A percentile compares a stretch with the other conserved stretches of the same genome.
Conservation (phyloP, 2,113 vertebrate species). For the Cyprinus carpio region DNA sequence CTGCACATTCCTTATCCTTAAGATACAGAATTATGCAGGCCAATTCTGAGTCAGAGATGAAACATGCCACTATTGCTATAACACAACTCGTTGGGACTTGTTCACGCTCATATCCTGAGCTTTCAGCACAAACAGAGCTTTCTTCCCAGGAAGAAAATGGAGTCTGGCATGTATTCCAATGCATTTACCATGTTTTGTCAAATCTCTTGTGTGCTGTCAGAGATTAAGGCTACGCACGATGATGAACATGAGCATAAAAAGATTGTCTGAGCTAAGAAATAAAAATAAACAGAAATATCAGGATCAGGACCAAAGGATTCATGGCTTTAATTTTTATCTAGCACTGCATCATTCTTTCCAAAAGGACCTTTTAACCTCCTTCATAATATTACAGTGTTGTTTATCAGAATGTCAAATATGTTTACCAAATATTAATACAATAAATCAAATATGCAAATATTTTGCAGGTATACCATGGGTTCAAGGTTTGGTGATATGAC, state of each 20-base stretch:
- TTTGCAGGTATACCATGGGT: background rate
- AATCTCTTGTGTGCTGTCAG: conserved; percentile 21
- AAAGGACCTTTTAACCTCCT: background rate
- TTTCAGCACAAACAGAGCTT: conserved; percentile 21
- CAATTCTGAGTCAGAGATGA: background rate
- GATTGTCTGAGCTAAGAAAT: background rate
- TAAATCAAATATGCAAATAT: background rate
- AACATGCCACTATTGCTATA: background rate
- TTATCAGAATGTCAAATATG: background rate
- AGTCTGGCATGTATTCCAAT: background rate
- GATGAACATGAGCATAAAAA: background rate
- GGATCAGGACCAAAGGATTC: background rate
- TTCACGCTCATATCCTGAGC: conserved; percentile 5
- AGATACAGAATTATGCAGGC: background rate
- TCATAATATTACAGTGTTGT: background rate
- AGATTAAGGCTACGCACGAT: background rate
- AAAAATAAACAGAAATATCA: background rate
- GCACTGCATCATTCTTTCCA: background rate
- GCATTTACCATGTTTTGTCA: background rate
- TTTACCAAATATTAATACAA: background rate
- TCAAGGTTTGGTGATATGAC: no score
- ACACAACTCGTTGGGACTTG: conserved; percentile 49
- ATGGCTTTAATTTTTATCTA: background rate
- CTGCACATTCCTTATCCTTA: background rate
- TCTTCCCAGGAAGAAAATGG: background rate